Conservation (phyloP, 2,113 vertebrate genomes). For the Perca flavescens region DNA sequence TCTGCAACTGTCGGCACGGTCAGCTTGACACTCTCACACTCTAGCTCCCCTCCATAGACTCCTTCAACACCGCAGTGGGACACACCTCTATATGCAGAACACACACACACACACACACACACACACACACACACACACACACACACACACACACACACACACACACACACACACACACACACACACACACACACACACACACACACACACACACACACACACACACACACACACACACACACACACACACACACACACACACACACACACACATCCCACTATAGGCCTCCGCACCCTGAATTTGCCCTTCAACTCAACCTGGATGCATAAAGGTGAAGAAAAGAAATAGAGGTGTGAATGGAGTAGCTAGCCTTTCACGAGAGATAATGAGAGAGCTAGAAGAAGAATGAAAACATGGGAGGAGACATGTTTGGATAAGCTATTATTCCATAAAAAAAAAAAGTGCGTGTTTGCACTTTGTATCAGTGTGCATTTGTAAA, state of each 20-base stretch:
- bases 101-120: slow-evolving; percentile 36
- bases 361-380: background rate
- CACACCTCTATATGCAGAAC: slow-evolving; percentile 29
- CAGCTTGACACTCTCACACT: slow-evolving; percentile 67
- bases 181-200: slow-evolving; percentile 39
- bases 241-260: slow-evolving; percentile 44
- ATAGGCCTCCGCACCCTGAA: background rate
- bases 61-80: slow-evolving; percentile 64
- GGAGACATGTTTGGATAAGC: background rate
- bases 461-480: background rate
- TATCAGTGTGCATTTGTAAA: background rate
- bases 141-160: slow-evolving; percentile 14
- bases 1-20: slow-evolving; percentile 67
- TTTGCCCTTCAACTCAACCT: slow-evolving; percentile 13
- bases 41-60: slow-evolving; percentile 67
- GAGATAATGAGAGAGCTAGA: background rate
- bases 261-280: slow-evolving; percentile 7
- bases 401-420: slow-evolving; percentile 8
- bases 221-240: no score
- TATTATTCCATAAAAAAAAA: slow-evolving; percentile 7
- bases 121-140: slow-evolving; percentile 34
- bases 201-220: slow-evolving; percentile 45
- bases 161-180: slow-evolving; percentile 33
- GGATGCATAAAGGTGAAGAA: background rate
- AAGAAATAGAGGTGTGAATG: slow-evolving; percentile 3